Base-by-base conservation (phyloP, 2,888 invertebrate genomes). In the Frankliniella fusca region DNA sequence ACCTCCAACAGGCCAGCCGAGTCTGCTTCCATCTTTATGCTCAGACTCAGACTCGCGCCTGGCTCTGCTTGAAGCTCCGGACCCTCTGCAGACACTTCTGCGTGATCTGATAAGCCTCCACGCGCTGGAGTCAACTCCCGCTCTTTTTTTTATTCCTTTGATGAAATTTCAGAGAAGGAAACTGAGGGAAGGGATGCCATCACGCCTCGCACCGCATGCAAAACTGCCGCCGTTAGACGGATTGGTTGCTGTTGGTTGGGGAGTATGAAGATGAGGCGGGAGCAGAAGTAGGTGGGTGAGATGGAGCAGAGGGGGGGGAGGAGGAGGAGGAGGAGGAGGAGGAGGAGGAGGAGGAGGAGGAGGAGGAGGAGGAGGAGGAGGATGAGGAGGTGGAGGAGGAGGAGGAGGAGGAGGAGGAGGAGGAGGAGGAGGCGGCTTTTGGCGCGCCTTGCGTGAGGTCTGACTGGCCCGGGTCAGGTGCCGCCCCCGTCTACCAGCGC, bases 301-400 rank as follows among this genome's bases (percentile, higher is more conserved):
- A 83, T 80, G 82, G 84, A 83, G 82, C n/a, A n/a, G 5, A 18
- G 38, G 49, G 18, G n/a, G 28, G n/a, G 54, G 48, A 80, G 82
- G 83, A 82, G 81, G 81, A 83, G 80, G 83, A 84, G 83, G 82
- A 81, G 81, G 82, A 83, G 82, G 81, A 83, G 83, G 83, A 80
- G 82, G 84, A 83, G 82, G 82, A 83, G 38, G 38, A 38, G 38
- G 38, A 38, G 85, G 83, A 84, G 85, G 82, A 82, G 85, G 84
- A 85, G 86, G 83, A 85, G 86, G 86, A 86, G 81, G 38, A 7
- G 7, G 8, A 81, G 80, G 48, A 3, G 81, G 48, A 15, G 15
- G 70, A 27, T 8, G 27, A 18, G 79, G 81, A 48, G 15, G 49
- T 80, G 81, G 83, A 81, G 80, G 48, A 3, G 81, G 48, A 15